Evolutionary conservation across 2,113 vertebrate species (phyloP).

Genomic region (Apaloderma vittatum): DNA sequence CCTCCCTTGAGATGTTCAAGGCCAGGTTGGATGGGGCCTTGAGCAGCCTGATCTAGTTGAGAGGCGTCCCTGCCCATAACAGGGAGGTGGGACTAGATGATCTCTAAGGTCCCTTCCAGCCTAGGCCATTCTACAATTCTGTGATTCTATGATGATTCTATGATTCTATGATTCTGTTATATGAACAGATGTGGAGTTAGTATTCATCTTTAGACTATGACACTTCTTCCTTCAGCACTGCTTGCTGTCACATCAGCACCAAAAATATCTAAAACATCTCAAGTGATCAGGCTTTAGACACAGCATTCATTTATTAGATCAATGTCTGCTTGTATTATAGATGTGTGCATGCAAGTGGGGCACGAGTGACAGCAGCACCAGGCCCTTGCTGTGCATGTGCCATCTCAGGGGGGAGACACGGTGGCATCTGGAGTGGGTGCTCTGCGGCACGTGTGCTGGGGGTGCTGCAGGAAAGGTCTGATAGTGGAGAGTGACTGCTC

Average conservation of each 20-base stretch:
- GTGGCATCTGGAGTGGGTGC: not conserved
- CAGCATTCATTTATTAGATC: not conserved
- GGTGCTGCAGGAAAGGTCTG: not conserved
- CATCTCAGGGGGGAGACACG: not conserved
- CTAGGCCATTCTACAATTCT: too few species aligned
- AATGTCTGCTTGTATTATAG: rapidly evolving
- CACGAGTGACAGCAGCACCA: not conserved
- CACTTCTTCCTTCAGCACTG: not conserved
- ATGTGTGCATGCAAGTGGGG: not conserved
- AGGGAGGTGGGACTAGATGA: too few species aligned
- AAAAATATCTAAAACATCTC: not conserved
- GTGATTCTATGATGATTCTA: too few species aligned
- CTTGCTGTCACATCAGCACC: not conserved
- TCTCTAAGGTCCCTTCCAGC: too few species aligned
- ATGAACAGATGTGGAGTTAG: not conserved
- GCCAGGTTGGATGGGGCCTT: too few species aligned
- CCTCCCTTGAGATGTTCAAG: too few species aligned
- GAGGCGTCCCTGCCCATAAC: too few species aligned
- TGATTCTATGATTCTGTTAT: too few species aligned
- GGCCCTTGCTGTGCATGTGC: not conserved
- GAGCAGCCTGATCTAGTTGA: too few species aligned
- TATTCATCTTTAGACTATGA: not conserved
- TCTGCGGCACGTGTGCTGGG: not conserved
- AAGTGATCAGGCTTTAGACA: not conserved
- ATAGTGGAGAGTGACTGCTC: not conserved